A percentile compares a stretch with the other conserved stretches of the same genome.
Evolutionary conservation across 2,888 invertebrate species (phyloP).

Genomic region (Epinotia bilunana): DNA sequence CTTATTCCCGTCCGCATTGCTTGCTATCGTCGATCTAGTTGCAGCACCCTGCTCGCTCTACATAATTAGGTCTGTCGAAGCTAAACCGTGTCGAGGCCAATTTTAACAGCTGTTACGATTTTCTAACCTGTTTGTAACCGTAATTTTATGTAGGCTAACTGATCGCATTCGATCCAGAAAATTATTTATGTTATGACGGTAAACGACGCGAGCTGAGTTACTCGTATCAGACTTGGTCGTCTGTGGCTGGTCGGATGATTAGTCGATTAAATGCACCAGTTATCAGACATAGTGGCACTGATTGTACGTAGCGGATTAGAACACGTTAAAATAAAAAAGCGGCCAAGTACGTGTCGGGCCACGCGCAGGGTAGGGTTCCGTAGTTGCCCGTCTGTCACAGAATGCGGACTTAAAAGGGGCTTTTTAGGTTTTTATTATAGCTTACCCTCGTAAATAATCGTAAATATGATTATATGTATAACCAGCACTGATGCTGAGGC

Average conservation of each 20-base stretch:
- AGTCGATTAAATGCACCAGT: constrained; percentile 28
- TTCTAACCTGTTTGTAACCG: constrained; percentile 30
- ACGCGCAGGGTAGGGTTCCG: no score
- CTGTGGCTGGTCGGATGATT: constrained; percentile 22
- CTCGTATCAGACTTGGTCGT: constrained; percentile 31
- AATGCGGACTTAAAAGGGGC: no score
- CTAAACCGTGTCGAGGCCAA: constrained; percentile 73
- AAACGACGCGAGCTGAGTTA: constrained; percentile 42
- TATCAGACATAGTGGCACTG: constrained; percentile 14
- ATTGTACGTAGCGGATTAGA: constrained; percentile 1
- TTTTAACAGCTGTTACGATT: constrained; percentile 45
- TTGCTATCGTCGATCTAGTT: constrained; percentile 56
- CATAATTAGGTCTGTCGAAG: constrained; percentile 69
- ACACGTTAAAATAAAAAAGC: constrained; percentile 6
- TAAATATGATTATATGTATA: no score
- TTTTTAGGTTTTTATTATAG: no score
- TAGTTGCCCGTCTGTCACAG: no score
- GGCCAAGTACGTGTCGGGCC: no score
- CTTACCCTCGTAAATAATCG: no score
- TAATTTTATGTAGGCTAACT: constrained; percentile 59
- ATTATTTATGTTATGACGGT: constrained; percentile 49
- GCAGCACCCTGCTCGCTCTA: constrained; percentile 49
- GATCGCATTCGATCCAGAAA: constrained; percentile 56
- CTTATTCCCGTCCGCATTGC: constrained; percentile 8
- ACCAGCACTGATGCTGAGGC: no score